Evolutionary conservation across 2,113 vertebrate genomes (phyloP).

Genomic region (Actinemys pallida): DNA sequence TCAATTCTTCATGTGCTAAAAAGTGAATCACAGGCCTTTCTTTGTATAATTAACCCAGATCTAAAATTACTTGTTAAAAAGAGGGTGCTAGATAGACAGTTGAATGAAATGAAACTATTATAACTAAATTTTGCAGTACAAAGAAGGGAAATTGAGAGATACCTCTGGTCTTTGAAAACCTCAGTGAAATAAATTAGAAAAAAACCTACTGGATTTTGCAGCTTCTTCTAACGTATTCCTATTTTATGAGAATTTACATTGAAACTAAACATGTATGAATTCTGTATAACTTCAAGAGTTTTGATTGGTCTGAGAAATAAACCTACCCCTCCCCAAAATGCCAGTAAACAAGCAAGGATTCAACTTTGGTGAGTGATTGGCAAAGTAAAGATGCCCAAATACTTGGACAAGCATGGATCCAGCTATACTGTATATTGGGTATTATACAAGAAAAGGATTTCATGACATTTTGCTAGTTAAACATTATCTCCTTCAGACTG

Average conservation of each 20-base stretch:
- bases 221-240: slow-evolving; percentile 45
- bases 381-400: not conserved
- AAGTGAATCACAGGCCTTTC: slow-evolving; percentile 65
- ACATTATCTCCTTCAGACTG: not conserved
- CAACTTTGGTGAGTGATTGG: not conserved
- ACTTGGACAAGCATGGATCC: not conserved
- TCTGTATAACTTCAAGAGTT: not conserved
- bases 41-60: slow-evolving; percentile 84
- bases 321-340: not conserved
- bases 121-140: slow-evolving; percentile 62
- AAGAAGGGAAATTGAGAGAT: slow-evolving; percentile 55
- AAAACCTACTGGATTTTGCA: slow-evolving; percentile 44
- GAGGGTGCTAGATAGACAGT: slow-evolving; percentile 56
- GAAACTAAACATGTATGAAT: slow-evolving; percentile 6
- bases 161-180: slow-evolving; percentile 55
- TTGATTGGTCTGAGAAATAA: slow-evolving; percentile 25
- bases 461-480: not conserved
- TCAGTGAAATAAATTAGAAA: slow-evolving; percentile 52
- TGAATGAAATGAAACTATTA: slow-evolving; percentile 60
- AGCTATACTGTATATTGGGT: accelerated
- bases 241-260: slow-evolving; percentile 43
- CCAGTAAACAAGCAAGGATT: slow-evolving; percentile 1
- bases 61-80: slow-evolving; percentile 57
- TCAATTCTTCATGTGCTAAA: slow-evolving; percentile 68
- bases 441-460: not conserved